Evolutionary conservation across 2,797 vertebrate genomes (phyloP).

Genomic region (Phrynocephalus vlangalii): DNA sequence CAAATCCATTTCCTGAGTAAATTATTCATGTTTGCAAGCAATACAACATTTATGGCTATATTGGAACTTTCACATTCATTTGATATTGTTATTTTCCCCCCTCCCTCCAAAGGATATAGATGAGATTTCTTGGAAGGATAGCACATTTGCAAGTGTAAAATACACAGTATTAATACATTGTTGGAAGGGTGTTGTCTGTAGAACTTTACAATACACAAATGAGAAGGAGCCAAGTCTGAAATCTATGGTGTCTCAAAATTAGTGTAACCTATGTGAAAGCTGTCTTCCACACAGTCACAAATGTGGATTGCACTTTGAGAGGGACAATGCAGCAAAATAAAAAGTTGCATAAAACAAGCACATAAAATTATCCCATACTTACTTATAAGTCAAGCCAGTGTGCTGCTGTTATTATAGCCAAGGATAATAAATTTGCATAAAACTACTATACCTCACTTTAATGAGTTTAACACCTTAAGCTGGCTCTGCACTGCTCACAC

Average conservation of each 20-base stretch:
- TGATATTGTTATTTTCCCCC: background rate
- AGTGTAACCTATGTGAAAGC: background rate
- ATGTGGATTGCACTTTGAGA: background rate
- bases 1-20: background rate
- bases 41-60: background rate
- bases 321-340: background rate
- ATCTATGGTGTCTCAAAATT: constrained; percentile 32
- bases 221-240: constrained; percentile 13
- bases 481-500: constrained; percentile 1
- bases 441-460: constrained; percentile 22
- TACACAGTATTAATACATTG: constrained; percentile 14
- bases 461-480: constrained; percentile 37
- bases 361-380: background rate
- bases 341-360: constrained; percentile 27
- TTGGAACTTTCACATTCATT: background rate
- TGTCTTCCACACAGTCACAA: background rate
- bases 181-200: background rate
- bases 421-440: constrained; percentile 16
- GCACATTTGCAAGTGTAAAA: constrained; percentile 17
- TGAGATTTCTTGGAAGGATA: constrained; percentile 26
- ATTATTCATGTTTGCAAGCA: background rate
- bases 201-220: background rate
- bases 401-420: constrained; percentile 35
- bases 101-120: constrained; percentile 13
- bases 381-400: constrained; percentile 33